Evolutionary conservation across 2,888 invertebrate species (phyloP).

Genomic region (Phania funesta): DNA sequence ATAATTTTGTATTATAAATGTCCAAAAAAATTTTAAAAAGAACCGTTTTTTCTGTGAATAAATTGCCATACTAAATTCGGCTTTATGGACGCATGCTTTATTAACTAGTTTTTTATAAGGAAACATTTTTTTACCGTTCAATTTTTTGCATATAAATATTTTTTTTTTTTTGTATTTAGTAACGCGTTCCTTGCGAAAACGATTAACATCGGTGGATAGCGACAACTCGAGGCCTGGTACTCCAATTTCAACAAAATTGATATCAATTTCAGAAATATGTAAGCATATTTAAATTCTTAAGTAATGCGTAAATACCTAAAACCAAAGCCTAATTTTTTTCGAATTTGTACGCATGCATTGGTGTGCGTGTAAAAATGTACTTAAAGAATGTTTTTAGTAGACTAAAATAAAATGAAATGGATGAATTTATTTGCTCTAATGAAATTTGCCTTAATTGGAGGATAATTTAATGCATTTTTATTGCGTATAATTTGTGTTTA

Average conservation of each 20-base stretch:
- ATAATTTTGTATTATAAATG: background rate
- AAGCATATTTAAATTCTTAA: constrained; percentile 26
- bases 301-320: too few species aligned
- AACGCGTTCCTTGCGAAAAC: constrained; percentile 72
- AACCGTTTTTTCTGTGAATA: background rate
- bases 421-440: too few species aligned
- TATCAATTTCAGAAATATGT: constrained; percentile 66
- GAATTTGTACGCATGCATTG: background rate
- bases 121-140: background rate
- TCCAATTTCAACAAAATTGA: constrained; percentile 64
- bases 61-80: background rate
- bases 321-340: too few species aligned
- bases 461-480: too few species aligned
- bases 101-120: background rate
- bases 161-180: constrained; percentile 61
- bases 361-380: too few species aligned
- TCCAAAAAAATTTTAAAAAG: background rate
- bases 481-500: too few species aligned
- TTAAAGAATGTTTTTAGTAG: too few species aligned
- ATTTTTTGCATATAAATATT: background rate
- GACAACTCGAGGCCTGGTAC: constrained; percentile 70
- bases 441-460: too few species aligned
- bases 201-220: constrained; percentile 71
- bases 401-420: too few species aligned
- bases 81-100: background rate